Evolutionary conservation across 2,113 vertebrate genomes (phyloP).

Genomic region (Romanogobio albipinnatus): DNA sequence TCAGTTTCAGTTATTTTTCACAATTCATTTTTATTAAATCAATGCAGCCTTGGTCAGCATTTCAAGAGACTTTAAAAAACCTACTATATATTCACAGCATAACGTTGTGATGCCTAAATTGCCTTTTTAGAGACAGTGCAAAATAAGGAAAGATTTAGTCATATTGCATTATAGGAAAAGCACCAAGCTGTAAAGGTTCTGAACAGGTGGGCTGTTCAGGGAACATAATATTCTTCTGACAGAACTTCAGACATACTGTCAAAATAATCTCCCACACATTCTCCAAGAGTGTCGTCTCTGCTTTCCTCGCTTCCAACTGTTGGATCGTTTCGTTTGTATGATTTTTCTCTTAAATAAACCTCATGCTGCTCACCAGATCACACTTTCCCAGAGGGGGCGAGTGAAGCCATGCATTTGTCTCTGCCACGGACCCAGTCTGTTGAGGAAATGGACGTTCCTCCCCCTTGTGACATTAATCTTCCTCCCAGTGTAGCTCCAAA

Average conservation of each 20-base stretch:
- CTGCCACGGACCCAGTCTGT: neutral
- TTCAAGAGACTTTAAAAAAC: neutral
- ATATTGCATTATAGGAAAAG: neutral
- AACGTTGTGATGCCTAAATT: neutral
- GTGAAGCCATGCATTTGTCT: slow-evolving; percentile 10
- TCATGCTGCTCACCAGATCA: slow-evolving; percentile 9
- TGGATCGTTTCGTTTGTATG: neutral
- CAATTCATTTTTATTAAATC: too few relatives aligned
- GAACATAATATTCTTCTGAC: slow-evolving; percentile 2
- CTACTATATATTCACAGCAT: neutral
- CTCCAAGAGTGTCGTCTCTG: neutral
- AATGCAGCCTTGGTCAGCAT: too few relatives aligned
- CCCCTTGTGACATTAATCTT: slow-evolving; percentile 35
- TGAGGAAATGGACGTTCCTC: slow-evolving; percentile 21
- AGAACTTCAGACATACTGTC: slow-evolving; percentile 5
- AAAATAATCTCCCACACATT: slow-evolving; percentile 22
- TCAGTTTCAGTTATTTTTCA: too few relatives aligned
- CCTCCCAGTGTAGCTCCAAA: slow-evolving; percentile 23
- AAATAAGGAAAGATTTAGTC: neutral
- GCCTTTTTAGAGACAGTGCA: too few relatives aligned
- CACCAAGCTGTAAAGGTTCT: neutral
- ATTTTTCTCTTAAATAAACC: slow-evolving; percentile 8
- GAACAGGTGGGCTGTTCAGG: neutral
- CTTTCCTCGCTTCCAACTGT: neutral
- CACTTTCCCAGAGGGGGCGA: neutral